Conservation (phyloP, 1,140 invertebrate genomes). For the Sarcophaga bullata region DNA sequence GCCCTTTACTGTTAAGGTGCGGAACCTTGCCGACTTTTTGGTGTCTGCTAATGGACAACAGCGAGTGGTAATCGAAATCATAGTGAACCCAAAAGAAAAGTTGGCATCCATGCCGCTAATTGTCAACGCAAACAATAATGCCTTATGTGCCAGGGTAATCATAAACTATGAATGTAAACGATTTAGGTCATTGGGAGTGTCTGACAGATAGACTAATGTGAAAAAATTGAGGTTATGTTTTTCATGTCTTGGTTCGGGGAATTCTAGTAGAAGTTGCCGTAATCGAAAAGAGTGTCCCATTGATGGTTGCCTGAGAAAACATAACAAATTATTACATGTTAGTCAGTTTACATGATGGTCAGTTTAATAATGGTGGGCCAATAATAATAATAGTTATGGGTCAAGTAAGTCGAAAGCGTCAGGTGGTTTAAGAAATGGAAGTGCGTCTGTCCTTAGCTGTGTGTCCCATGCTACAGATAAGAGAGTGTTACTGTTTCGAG, state of each 20-base stretch:
- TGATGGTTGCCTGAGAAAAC: constrained; percentile 13
- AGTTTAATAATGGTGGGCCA: neutral
- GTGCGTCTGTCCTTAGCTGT: neutral
- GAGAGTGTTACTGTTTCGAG: constrained; percentile 39
- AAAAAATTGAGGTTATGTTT: neutral
- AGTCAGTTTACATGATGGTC: no score
- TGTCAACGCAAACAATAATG: neutral
- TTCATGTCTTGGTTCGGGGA: neutral
- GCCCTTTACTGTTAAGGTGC: no score
- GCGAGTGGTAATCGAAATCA: neutral
- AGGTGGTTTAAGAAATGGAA: neutral
- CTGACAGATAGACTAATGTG: neutral
- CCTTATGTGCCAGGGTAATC: no score
- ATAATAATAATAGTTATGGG: neutral
- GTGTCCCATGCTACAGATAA: neutral
- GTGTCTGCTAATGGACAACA: constrained; percentile 32
- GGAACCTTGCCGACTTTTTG: neutral
- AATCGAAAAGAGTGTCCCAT: neutral
- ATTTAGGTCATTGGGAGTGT: neutral
- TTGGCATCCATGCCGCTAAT: neutral
- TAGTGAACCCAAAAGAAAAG: neutral
- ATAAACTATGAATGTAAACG: no score
- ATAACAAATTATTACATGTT: constrained; percentile 19
- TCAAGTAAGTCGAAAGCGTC: neutral
- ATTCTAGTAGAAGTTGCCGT: neutral